Base-by-base conservation (phyloP, 2,888 invertebrate species). In the Eilema depressum region DNA sequence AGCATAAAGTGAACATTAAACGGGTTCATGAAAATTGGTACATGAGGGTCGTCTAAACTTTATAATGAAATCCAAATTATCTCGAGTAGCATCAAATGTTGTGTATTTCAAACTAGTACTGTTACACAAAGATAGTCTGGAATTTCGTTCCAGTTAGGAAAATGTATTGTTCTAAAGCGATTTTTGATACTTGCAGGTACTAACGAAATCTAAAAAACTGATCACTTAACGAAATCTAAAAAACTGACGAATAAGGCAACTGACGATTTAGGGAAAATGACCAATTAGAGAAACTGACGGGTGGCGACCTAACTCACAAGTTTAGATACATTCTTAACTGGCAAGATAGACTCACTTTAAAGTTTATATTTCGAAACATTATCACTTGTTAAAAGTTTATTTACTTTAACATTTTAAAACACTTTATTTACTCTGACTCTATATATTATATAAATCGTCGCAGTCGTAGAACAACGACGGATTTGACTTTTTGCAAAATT, bases 1-100 rank as follows among this genome's bases (percentile, higher is more conserved):
- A 57, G 73, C 81, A 74, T 78, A 76, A 76, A 81, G 70, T 75
- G 71, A 76, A 71, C 76, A 78, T 78, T 75, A 83, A 78, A 75
- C 74, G 71, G 76, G 70, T 78, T 78, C 75, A 74, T 75, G 68
- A 76, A 75, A 71, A 63, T 71, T 72, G 72, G 61, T 70, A 63
- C 74, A 71, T 30, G 77, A 71, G 64, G 75, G 74, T 77, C 75
- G 70, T 73, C 66, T 74, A 73, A 81, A 73, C 72, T 75, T 80
- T 80, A 76, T 76, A 73, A 81, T 81, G 76, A 80, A 81, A 81
- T 70, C 65, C 70, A 71, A 74, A 71, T 73, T 76, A 74, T 76
- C 76, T 70, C 61, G 56, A 59, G 61, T 67, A 63, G 63, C 66
- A 23, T 66, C 68, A 81, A 68, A 62, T 68, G 63, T 71, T 69